Percentiles rank a stretch among this genome's conserved stretches.
Conservation (phyloP, 1,140 invertebrate species). For the Drusus annulatus region DNA sequence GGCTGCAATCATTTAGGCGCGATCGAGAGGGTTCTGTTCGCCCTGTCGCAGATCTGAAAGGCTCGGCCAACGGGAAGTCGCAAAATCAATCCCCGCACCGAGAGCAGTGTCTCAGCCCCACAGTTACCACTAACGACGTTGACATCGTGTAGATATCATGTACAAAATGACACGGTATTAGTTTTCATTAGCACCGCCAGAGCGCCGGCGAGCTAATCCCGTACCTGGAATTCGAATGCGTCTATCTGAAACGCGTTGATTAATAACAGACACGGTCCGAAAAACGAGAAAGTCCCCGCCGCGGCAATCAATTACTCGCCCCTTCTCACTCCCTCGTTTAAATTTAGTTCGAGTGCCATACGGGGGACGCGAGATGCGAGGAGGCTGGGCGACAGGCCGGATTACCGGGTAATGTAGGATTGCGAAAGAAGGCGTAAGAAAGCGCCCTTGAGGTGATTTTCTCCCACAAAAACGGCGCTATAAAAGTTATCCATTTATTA, state of each 20-base stretch:
- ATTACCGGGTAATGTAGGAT: background rate
- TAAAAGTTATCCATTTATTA: too few species aligned
- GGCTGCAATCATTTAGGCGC: too few species aligned
- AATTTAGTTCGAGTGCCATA: constrained; percentile 23
- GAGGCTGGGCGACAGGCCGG: too few species aligned
- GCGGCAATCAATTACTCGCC: constrained; percentile 43
- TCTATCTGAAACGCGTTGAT: constrained; percentile 54
- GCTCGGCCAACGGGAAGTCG: background rate
- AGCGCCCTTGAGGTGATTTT: too few species aligned
- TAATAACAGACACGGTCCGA: constrained; percentile 51
- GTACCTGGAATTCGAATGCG: constrained; percentile 57
- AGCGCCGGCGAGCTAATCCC: constrained; percentile 31
- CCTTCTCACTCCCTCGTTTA: constrained; percentile 47
- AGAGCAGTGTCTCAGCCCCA: background rate
- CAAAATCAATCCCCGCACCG: background rate
- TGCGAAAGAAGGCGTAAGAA: too few species aligned
- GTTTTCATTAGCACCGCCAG: constrained; percentile 58
- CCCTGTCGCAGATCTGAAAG: background rate
- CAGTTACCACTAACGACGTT: constrained; percentile 17
- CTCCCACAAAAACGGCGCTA: too few species aligned
- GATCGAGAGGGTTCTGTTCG: background rate
- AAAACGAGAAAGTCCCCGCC: constrained; percentile 51
- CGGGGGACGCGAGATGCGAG: too few species aligned
- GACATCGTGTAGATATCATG: constrained; percentile 59
- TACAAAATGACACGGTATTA: constrained; percentile 57